Evolutionary conservation across 2,113 vertebrate genomes (phyloP), one percentile per base, ranked within the genome.

Genomic region (Lepus europaeus): DNA sequence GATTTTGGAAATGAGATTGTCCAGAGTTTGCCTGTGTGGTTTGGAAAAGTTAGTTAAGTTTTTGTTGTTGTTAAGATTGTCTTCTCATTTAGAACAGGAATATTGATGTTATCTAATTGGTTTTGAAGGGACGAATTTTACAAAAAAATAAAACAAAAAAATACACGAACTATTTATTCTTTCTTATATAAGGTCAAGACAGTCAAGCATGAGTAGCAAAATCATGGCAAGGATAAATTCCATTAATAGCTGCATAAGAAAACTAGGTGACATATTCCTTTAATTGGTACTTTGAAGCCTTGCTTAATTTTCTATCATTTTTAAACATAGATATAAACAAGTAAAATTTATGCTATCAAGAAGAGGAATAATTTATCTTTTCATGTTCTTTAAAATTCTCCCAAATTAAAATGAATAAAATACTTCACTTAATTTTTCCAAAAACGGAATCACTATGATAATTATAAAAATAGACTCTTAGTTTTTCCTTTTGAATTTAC

Each of bases 1-100:
- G 4, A 13, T 36, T n/a, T 22, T 19, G 12, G 3, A 74, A 20
- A 23, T 2, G 7, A 6, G 0, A 23, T 90, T 45, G 8, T 0
- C 49, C 5, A 17, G 9, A 1, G 25, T 11, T 17, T 11, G 9
- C 5, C 13, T 33, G 9, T 33, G 51, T 5, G 20, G 3, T 66
- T 63, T 53, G 45, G 51, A 2, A 2, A 51, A 51, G 33, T 9
- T 74, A n/a, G 72, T 68, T 29, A 56, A 72, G 0, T 7, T 49
- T 64, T 56, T 66, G 3, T 63, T 14, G 3, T 45, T 36, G 33
- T n/a, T 51, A 53, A 79, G 19, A 31, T 56, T 8, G 53, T 61
- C 45, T 77, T 77, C 17, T 86, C 39, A 29, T 36, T 63, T 45
- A 33, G 17, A 87, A 51, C 17, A 20, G 14, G 27, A 72, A 90